Evolutionary conservation across 2,797 vertebrate species (phyloP).

Genomic region (Microchirus variegatus): DNA sequence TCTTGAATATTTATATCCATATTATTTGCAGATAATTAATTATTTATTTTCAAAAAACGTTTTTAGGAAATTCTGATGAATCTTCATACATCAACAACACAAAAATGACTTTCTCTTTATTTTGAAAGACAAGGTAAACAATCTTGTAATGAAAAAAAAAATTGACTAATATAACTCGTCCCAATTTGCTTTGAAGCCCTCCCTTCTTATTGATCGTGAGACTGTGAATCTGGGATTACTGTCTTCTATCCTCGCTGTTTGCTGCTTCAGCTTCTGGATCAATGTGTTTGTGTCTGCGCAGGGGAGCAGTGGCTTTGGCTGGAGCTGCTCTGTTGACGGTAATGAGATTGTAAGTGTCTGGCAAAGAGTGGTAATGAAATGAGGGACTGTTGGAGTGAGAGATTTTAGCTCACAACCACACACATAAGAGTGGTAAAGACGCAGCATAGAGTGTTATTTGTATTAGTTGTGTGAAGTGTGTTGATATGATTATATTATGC

Average conservation of each 20-base stretch:
- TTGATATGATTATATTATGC: slow-evolving; percentile 8
- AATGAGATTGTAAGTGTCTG: slow-evolving; percentile 73
- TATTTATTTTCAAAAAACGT: too few relatives aligned
- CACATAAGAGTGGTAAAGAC: slow-evolving; percentile 9
- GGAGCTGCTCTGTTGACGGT: slow-evolving; percentile 48
- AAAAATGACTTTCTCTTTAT: background rate
- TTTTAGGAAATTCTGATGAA: background rate
- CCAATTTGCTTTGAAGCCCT: slow-evolving; percentile 26
- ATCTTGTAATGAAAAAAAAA: slow-evolving; percentile 4
- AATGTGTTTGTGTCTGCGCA: slow-evolving; percentile 57
- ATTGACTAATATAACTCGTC: slow-evolving; percentile 9
- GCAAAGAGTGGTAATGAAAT: slow-evolving; percentile 66
- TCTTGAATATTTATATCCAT: too few relatives aligned
- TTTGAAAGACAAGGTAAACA: too few relatives aligned
- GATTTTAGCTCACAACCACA: slow-evolving; percentile 40
- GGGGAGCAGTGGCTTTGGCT: slow-evolving; percentile 25
- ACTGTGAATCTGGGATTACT: slow-evolving; percentile 31
- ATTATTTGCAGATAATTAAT: too few relatives aligned
- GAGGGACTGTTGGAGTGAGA: slow-evolving; percentile 38
- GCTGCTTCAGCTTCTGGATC: slow-evolving; percentile 53
- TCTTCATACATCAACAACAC: slow-evolving; percentile 3
- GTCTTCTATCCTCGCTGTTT: slow-evolving; percentile 36
- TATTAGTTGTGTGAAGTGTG: slow-evolving; percentile 6
- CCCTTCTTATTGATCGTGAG: slow-evolving; percentile 27
- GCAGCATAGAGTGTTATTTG: slow-evolving; percentile 11